These are phyloP conservation scores for Synergus umbraculus DNA, from an alignment of 2,888 invertebrate genomes.

Conservation along the genomic window DNA sequence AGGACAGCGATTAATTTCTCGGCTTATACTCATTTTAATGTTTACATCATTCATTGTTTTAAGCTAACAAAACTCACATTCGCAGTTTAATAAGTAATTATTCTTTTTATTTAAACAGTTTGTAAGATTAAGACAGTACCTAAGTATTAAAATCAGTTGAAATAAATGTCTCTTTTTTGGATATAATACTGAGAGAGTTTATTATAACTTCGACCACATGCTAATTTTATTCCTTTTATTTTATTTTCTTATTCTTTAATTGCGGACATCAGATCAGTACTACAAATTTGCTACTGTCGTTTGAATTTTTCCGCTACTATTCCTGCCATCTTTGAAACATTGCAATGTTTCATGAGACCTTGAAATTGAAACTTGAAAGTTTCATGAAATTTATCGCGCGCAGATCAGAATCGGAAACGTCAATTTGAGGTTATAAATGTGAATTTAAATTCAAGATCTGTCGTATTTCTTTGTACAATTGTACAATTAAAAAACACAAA, in stretches of 20 bases:
- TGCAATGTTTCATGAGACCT: too few species aligned
- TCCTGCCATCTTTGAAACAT: too few species aligned
- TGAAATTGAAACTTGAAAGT: too few species aligned
- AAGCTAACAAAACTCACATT: background rate
- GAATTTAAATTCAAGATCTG: background rate
- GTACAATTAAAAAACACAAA: slow-evolving; percentile 42
- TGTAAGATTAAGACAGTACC: background rate
- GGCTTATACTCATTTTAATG: background rate
- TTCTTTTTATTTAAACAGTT: background rate
- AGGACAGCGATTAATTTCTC: slow-evolving; percentile 25
- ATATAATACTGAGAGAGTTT: background rate
- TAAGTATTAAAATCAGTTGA: background rate
- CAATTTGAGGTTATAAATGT: slow-evolving; percentile 6
- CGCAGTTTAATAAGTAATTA: background rate
- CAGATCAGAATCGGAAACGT: background rate
- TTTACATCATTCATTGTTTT: background rate
- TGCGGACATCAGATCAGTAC: too few species aligned
- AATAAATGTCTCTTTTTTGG: background rate
- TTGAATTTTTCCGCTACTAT: too few species aligned
- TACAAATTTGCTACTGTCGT: too few species aligned
- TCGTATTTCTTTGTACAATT: background rate
- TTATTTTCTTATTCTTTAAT: background rate
- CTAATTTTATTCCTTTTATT: background rate
- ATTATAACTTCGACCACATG: background rate
- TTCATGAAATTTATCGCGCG: background rate